Evolutionary conservation across 2,113 vertebrate genomes (phyloP), one percentile per base, ranked within the genome.

Genomic region (Mirounga angustirostris): DNA sequence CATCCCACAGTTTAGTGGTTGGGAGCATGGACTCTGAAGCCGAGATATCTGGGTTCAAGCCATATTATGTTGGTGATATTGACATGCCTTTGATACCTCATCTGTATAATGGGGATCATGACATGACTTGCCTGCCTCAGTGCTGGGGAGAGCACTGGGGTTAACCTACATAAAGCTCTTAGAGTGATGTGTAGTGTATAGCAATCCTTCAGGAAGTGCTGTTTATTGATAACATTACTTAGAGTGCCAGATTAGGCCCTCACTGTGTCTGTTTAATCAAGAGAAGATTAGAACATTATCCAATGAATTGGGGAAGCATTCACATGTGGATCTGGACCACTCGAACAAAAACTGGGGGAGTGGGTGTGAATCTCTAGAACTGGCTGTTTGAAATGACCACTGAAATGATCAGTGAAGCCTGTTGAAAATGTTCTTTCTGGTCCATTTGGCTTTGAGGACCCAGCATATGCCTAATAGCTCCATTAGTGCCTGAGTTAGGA

Each of bases 401-500:
- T 82, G 59, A 95, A 94, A 83, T 79, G 56, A 96, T 95, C 63
- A 74, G 26, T 69, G 46, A 93, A 78, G 46, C 26, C 83, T 93
- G 26, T 40, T 96, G 61, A 76, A 96, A 95, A 95, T 74, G 56
- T 95, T 90, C 89, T 96, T 88, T 94, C 83, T 83, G 89, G 83
- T 80, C 67, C 56, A 83, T 92, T 96, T 96, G 89, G 89, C 92
- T 96, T 89, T 80, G 56, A 80, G 43, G 22, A 87, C 14, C 79
- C 26, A 97, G 40, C 95, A 94, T 96, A 94, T 94, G 82, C 33
- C 65, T 95, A 97, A 93, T 94, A 79, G n/a, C 26, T 95, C 76
- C 78, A 89, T 11, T 78, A 52, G 33, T 50, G 9, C 85, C 91
- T 78, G 85, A 94, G 28, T 89, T 93, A 96, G 94, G 91, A 93